Evolutionary conservation across 2,797 vertebrate species (phyloP).

Genomic region (Sarcoramphus papa): DNA sequence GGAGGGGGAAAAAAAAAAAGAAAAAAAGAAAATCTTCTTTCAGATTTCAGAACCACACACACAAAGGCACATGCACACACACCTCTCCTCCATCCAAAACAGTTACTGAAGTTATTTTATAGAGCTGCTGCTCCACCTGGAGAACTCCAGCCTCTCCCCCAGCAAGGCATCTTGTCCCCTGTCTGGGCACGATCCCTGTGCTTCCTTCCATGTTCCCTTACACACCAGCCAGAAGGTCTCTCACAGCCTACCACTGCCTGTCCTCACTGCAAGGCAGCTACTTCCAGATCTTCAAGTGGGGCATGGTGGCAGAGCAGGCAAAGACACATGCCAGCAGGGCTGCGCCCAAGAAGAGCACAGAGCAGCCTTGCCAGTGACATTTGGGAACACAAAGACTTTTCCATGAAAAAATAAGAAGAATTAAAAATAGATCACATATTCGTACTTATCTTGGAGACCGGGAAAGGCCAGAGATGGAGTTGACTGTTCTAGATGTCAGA

Average conservation of each 20-base stretch:
- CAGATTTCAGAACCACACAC: not conserved
- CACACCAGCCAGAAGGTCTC: not conserved
- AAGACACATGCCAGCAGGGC: not conserved
- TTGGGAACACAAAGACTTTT: not conserved
- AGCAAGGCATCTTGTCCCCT: not conserved
- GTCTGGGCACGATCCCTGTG: not conserved
- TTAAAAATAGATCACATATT: not conserved
- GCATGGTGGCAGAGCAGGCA: not conserved
- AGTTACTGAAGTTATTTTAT: not conserved
- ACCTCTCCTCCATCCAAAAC: not conserved
- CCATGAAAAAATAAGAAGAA: not conserved
- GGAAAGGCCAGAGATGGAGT: not conserved
- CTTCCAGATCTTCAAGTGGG: not conserved
- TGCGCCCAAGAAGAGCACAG: not conserved
- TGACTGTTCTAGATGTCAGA: not conserved
- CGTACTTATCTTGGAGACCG: not conserved
- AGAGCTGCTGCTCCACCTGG: not conserved
- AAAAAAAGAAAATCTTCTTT: not conserved
- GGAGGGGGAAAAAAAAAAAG: no score
- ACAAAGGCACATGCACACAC: not conserved
- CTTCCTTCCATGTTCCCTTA: not conserved
- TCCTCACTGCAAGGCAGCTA: not conserved
- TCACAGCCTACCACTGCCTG: not conserved
- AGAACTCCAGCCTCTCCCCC: not conserved
- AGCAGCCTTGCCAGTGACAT: not conserved